phyloP scores from a whole-genome alignment of 1,140 invertebrate species.

The Pararge aegeria region DNA sequence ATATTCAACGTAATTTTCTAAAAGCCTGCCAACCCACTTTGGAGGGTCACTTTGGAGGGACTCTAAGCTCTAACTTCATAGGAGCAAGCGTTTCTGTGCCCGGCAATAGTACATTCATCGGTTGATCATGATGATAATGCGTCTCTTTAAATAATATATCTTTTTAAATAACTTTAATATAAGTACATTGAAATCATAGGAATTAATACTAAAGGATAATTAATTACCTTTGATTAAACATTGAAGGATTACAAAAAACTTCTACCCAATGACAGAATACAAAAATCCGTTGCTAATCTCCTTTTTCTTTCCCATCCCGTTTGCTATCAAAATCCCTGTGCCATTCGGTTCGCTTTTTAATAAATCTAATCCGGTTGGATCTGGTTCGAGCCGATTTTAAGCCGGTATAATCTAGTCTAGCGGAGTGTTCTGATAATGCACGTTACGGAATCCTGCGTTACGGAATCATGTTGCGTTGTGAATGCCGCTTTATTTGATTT shows the following conservation, averaged over 20 bases:
- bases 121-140: too few relatives aligned
- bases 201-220: too few relatives aligned
- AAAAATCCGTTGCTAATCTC: neutral
- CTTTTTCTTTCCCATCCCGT: neutral
- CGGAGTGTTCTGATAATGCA: constrained; percentile 30
- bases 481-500: constrained; percentile 37
- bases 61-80: too few relatives aligned
- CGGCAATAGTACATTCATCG: too few relatives aligned
- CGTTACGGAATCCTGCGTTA: constrained; percentile 25
- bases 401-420: constrained; percentile 19
- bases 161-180: too few relatives aligned
- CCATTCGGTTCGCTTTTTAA: constrained; percentile 30
- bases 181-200: too few relatives aligned
- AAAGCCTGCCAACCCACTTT: too few relatives aligned
- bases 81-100: too few relatives aligned
- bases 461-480: constrained; percentile 30
- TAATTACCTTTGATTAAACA: too few relatives aligned
- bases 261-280: neutral
- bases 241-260: neutral
- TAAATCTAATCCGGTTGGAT: constrained; percentile 42
- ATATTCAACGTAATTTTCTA: too few relatives aligned
- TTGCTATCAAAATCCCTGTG: constrained; percentile 20
- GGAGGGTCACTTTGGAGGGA: too few relatives aligned
- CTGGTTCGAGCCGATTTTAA: constrained; percentile 29
- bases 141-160: too few relatives aligned